Conservation (phyloP, 2,113 vertebrate species). For the Mohoua ochrocephala region DNA sequence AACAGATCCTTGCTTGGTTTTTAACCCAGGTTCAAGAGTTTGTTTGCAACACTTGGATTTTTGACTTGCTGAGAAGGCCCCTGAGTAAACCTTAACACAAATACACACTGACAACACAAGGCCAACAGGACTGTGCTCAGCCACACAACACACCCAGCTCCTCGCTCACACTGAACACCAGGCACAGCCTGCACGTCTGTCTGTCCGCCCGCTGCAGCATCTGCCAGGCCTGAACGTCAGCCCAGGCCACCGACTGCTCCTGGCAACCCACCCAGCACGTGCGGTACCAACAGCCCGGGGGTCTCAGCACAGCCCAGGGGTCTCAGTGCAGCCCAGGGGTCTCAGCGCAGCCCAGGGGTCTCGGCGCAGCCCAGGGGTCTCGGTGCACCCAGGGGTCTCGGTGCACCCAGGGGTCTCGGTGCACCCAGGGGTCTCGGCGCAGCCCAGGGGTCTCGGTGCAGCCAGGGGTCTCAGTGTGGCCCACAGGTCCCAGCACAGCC, state of each 20-base stretch:
- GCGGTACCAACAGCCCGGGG: accelerated
- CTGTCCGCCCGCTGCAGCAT: accelerated
- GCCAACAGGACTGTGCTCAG: neutral
- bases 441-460: neutral
- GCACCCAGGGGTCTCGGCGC: neutral
- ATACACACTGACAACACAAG: neutral
- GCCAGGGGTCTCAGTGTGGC: neutral
- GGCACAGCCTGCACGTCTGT: neutral
- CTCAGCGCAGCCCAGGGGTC: neutral
- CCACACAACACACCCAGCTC: neutral
- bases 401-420: neutral
- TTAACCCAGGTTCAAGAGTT: neutral
- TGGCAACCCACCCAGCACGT: accelerated
- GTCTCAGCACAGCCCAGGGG: neutral
- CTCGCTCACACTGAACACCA: too few relatives aligned
- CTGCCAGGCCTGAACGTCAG: neutral
- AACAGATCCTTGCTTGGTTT: neutral
- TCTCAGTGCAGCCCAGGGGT: neutral
- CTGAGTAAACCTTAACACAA: neutral
- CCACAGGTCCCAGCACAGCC: neutral
- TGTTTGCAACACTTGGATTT: neutral
- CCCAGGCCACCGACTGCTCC: neutral
- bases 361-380: neutral
- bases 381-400: neutral
- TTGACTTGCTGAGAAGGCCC: neutral